Evolutionary conservation across 2,888 invertebrate species (phyloP), one percentile per base, ranked within the genome.

Genomic region (Aphidius colemani): DNA sequence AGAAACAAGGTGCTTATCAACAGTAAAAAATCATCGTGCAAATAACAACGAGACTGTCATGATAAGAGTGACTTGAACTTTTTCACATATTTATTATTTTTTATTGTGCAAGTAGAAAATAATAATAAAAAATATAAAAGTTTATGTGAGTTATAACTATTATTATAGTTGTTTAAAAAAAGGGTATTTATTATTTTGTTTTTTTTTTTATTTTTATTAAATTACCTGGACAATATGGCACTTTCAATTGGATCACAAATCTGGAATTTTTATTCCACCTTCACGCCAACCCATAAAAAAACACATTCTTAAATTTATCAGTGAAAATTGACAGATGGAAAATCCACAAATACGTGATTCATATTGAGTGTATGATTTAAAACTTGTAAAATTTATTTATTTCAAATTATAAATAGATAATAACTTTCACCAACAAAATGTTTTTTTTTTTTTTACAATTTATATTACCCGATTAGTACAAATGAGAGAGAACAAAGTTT

Each of bases 181-280:
- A 30, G 10, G 48, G 39, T 46, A 9, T 43, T 44, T 43, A 5
- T 59, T 48, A 57, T 48, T 61, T 60, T 59, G 40, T 58, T 53
- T 45, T 56, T 51, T 61, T 50, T n/a, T n/a, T 59, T 57, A 9
- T 53, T 43, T 13, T 59, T 53, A 60, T 53, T 50, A 51, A 40
- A 18, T 11, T 44, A 40, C 30, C 50, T 51, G 30, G 60, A 58
- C 59, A 63, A 44, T 64, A 63, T 59, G 39, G 63, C 66, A 64
- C 63, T 60, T 30, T 30, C 30, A 30, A 30, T 2, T 30, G 51
- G 62, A 67, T 75, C 77, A 79, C 70, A 79, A 79, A 75, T 77
- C 74, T 67, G 77, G 78, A 75, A 79, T 78, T 75, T 79, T 79
- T 74, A 79, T 78, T 71, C 78, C 76, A 66, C 78, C 78, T 69